Conservation (phyloP, 2,888 invertebrate species). For the Pristionchus japonicus region DNA sequence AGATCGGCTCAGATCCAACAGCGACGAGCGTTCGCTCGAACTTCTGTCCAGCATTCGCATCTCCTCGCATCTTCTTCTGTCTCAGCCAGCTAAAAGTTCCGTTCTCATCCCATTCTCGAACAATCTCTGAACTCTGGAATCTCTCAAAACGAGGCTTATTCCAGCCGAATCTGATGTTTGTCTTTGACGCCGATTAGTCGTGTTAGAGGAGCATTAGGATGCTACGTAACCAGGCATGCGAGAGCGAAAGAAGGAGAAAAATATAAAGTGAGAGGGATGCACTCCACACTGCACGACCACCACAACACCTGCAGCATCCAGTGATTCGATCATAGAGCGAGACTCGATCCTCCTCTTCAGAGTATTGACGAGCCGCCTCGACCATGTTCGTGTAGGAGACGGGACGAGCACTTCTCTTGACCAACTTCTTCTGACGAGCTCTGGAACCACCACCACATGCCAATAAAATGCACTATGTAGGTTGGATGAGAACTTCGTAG, state of each 20-base stretch:
- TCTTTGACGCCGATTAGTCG: background rate
- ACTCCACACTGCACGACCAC: background rate
- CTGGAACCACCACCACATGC: conserved; percentile 23
- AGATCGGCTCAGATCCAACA: conserved; percentile 33
- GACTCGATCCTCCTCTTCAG: background rate
- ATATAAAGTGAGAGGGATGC: background rate
- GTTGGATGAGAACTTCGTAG: no score
- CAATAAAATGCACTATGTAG: no score
- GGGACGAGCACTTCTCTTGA: background rate
- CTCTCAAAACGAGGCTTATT: background rate
- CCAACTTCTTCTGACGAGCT: background rate
- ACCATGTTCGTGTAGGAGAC: background rate
- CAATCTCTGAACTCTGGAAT: background rate
- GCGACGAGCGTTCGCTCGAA: conserved; percentile 41
- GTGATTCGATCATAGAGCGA: background rate
- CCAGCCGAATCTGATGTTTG: background rate
- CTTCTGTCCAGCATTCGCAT: background rate
- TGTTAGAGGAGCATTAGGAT: background rate
- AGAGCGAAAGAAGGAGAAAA: background rate
- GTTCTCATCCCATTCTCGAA: background rate
- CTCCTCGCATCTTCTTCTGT: conserved; percentile 11
- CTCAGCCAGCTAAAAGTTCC: conserved; percentile 25
- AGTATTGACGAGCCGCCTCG: background rate
- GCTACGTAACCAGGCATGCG: background rate
- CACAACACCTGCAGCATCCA: conserved; percentile 25